Evolutionary conservation across 2,113 vertebrate species (phyloP).

Genomic region (Athene noctua): DNA sequence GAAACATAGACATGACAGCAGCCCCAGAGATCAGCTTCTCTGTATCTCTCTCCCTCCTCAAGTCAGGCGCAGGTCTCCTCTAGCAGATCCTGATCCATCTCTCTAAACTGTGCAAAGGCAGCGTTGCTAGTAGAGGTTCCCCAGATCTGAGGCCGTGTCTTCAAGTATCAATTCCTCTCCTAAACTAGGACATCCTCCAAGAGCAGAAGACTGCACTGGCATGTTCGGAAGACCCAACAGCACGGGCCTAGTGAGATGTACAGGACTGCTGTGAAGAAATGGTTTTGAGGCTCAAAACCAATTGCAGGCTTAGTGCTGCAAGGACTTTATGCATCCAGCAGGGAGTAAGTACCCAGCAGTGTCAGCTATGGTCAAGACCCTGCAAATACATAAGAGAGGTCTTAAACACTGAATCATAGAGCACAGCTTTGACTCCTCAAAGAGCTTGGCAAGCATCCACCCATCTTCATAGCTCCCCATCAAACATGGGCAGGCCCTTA

Average conservation of each 20-base stretch:
- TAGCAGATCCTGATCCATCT: not conserved
- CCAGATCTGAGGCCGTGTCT: not conserved
- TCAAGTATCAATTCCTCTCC: not conserved
- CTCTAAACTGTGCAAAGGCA: not conserved
- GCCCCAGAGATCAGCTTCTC: not conserved
- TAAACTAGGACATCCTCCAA: not conserved
- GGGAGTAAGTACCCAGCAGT: not conserved
- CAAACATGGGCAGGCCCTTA: not conserved
- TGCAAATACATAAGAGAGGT: accelerated
- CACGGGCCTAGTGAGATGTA: not conserved
- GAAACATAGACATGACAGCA: not conserved
- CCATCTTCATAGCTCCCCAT: not conserved
- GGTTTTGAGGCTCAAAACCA: not conserved
- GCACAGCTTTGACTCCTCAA: not conserved
- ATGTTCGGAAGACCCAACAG: not conserved
- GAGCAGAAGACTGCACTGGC: not conserved
- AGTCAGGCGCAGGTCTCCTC: not conserved
- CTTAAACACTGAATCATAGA: not conserved
- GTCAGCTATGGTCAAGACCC: not conserved
- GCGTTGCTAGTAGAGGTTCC: not conserved
- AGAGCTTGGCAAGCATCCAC: not conserved
- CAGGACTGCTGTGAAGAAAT: not conserved
- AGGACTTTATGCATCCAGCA: not conserved
- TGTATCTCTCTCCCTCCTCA: not conserved
- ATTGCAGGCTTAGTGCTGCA: not conserved